Base-by-base conservation (phyloP, 1,140 invertebrate species). In the Whitmania pigra region DNA sequence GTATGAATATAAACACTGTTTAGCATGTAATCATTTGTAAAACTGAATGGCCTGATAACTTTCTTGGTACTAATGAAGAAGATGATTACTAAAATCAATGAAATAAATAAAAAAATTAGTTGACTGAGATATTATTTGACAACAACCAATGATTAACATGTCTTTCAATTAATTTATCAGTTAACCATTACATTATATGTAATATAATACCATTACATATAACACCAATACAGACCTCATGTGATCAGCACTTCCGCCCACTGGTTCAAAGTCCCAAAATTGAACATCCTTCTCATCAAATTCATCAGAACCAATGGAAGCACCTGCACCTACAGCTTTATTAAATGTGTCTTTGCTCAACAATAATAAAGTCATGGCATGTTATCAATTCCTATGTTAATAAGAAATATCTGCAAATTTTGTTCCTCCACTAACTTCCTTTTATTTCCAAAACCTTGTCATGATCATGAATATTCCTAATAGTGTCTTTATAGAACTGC, bases 241-340 rank as follows among this genome's bases (percentile, higher is more conserved):
- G 43, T 49, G 43, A 17, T 49, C 57, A 7, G 57, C 57, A 31
- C 11, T 9, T 27, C 67, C 67, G 18, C 27, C 67, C 29, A 68
- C 13, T 20, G 40, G 40, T 68, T 68, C 67, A 68, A 68, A 68
- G 67, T 29, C 27, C 67, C 67, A 68, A 2, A 68, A 36, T 29
- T 68, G 67, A 36, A 18, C 20, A 27, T 68, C 67, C n/a, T 40
- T 40, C 1, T 40, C 67, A 20, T 68, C 40, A 40, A 29, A 36
- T 36, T 68, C 67, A 68, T 68, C 29, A 40, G 29, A 68, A 22
- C 67, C 67, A 36, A 68, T 68, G 29, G 2, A 4, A 68, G 22
- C 67, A 11, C 67, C 67, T 7, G 67, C 29, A 5, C 36, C 13
- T 63, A 25, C 29, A 31, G 1, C 29, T 25, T 6, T n/a, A 63